A percentile compares a stretch with the other conserved stretches of the same genome.
These are phyloP conservation scores for Cathartes aura DNA, from an alignment of 2,113 vertebrate species.

Conservation along the genomic window DNA sequence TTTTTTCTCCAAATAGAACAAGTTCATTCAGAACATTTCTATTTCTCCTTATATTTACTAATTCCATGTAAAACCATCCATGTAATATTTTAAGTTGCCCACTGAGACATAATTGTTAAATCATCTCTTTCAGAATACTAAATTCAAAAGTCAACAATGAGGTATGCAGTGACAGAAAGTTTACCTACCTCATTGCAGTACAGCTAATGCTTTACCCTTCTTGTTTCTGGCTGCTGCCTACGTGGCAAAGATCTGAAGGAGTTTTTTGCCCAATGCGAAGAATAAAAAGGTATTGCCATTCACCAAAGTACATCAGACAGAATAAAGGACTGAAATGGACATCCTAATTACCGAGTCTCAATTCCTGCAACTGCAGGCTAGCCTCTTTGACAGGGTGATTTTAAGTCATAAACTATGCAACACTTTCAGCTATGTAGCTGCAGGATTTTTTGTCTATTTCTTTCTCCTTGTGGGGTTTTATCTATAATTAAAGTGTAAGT, in stretches of 20 bases:
- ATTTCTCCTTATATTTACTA: background rate
- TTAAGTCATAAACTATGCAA: background rate
- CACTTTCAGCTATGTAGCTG: background rate
- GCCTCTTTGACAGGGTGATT: rapidly evolving
- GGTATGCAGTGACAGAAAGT: background rate
- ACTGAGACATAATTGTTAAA: background rate
- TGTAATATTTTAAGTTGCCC: background rate
- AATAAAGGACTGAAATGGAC: background rate
- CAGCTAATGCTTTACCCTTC: background rate
- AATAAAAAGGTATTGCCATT: background rate
- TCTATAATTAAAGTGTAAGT: background rate
- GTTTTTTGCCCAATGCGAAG: background rate
- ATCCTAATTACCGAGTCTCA: background rate
- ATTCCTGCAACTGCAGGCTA: background rate
- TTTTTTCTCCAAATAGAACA: background rate
- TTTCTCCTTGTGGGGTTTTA: background rate
- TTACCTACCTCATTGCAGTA: background rate
- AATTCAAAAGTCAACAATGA: background rate
- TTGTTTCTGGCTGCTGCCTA: background rate
- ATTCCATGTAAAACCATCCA: background rate
- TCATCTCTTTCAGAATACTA: background rate
- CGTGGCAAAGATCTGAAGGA: background rate
- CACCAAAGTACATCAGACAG: background rate
- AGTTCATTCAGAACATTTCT: background rate
- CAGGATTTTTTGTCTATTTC: background rate